These are phyloP conservation scores for Astreopora myriophthalma DNA, from an alignment of 64 coral and sea anemone genomes.

Conservation along the genomic window DNA sequence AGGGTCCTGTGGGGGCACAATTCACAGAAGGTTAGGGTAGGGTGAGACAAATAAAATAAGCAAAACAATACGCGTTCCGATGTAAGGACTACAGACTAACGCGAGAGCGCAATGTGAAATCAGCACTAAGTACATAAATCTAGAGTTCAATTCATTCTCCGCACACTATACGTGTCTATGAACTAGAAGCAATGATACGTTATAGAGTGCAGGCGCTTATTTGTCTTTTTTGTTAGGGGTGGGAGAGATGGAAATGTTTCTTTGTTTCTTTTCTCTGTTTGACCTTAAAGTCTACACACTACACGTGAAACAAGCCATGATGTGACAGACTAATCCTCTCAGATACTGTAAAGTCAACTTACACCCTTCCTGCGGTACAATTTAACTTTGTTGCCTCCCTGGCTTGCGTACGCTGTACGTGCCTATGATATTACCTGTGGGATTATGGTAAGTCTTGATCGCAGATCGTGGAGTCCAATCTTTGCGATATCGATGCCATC, in stretches of 20 bases:
- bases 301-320: too few relatives aligned
- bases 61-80: neutral
- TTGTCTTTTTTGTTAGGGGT: too few relatives aligned
- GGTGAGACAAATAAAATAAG: neutral
- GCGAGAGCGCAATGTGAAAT: neutral
- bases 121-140: neutral
- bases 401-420: neutral
- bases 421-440: constrained; percentile 67
- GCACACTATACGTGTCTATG: neutral
- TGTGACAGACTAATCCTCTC: too few relatives aligned
- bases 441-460: constrained; percentile 78
- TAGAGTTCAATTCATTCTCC: neutral
- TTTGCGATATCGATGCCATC: constrained; percentile 70
- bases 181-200: neutral
- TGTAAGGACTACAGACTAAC: too few relatives aligned
- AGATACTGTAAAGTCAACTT: neutral
- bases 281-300: too few relatives aligned
- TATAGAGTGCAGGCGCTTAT: too few relatives aligned
- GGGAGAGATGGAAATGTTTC: too few relatives aligned
- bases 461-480: constrained; percentile 79
- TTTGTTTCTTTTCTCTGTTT: too few relatives aligned
- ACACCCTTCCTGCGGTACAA: constrained; percentile 34
- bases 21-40: neutral
- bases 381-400: neutral
- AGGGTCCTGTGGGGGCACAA: constrained; percentile 64